Evolutionary conservation across 2,797 vertebrate genomes (phyloP).

Genomic region (Chaetodon trifasciatus): DNA sequence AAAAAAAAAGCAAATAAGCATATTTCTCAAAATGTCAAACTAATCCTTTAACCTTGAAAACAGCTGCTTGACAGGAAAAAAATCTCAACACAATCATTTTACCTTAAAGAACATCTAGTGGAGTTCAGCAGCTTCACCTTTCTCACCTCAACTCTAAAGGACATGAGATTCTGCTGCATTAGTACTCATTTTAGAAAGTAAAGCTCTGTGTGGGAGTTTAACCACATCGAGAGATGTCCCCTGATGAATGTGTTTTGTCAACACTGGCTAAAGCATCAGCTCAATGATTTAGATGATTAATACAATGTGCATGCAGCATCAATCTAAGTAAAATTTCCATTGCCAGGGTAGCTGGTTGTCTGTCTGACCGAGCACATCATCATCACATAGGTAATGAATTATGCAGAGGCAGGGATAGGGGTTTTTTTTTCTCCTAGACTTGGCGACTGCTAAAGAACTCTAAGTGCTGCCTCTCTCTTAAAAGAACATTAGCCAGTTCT

Average conservation of each 20-base stretch:
- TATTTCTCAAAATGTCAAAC: not conserved
- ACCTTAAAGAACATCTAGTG: not conserved
- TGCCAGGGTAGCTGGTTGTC: constrained; percentile 61
- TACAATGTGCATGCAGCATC: constrained; percentile 53
- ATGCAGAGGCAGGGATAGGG: constrained; percentile 61
- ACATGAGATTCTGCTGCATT: not conserved
- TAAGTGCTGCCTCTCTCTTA: constrained; percentile 74
- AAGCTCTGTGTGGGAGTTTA: constrained; percentile 20
- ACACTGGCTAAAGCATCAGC: constrained; percentile 54
- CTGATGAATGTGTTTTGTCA: constrained; percentile 60
- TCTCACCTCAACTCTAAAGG: not conserved
- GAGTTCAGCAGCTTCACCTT: not conserved
- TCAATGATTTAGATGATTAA: constrained; percentile 66
- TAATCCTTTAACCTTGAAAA: not conserved
- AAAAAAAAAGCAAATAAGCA: not conserved
- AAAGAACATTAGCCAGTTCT: constrained; percentile 72
- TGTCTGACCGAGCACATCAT: constrained; percentile 75
- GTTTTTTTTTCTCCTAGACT: constrained; percentile 42
- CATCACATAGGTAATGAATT: constrained; percentile 72
- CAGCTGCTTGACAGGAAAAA: not conserved
- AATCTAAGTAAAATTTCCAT: constrained; percentile 64
- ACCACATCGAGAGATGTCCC: constrained; percentile 25
- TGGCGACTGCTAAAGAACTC: constrained; percentile 65
- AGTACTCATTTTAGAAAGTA: constrained; percentile 11
- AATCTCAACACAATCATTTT: not conserved